A percentile compares a stretch with the other conserved stretches of the same genome.
Conservation (phyloP, 2,797 vertebrate genomes). For the Sebastes jordani region DNA sequence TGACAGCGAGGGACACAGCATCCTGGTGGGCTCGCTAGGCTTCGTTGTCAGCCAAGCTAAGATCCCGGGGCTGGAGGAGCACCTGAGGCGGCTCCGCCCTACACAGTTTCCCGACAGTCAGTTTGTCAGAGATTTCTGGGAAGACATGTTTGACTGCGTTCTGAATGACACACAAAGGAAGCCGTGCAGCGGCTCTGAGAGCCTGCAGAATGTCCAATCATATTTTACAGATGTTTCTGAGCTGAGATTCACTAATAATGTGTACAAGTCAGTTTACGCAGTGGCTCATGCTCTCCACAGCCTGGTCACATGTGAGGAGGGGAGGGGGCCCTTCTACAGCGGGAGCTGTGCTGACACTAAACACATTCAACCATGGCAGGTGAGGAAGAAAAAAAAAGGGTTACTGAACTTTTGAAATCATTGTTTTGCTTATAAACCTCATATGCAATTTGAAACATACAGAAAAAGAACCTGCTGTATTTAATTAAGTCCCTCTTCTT, state of each 20-base stretch:
- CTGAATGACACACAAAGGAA: slow-evolving; percentile 46
- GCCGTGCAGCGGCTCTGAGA: slow-evolving; percentile 80
- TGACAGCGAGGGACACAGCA: slow-evolving; percentile 61
- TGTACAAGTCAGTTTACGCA: slow-evolving; percentile 82
- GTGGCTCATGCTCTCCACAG: slow-evolving; percentile 79
- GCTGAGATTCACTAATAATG: slow-evolving; percentile 81
- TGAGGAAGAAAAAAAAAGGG: slow-evolving; percentile 38
- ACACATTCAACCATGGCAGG: slow-evolving; percentile 82
- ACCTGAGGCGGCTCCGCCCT: slow-evolving; percentile 75
- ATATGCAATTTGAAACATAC: not conserved
- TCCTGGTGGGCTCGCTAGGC: slow-evolving; percentile 78
- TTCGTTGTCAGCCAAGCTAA: slow-evolving; percentile 74
- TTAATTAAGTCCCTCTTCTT: not conserved
- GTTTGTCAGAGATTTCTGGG: slow-evolving; percentile 83
- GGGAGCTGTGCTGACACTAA: slow-evolving; percentile 58
- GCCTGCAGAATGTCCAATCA: slow-evolving; percentile 76
- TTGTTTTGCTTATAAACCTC: not conserved
- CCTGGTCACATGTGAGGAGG: slow-evolving; percentile 68
- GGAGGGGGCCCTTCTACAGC: slow-evolving; percentile 51
- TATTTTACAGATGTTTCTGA: slow-evolving; percentile 81
- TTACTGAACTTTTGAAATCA: not conserved
- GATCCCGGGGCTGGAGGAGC: slow-evolving; percentile 76
- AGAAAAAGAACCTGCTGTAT: not conserved
- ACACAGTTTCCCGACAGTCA: slow-evolving; percentile 75
- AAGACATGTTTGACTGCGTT: slow-evolving; percentile 75